Base-by-base conservation (phyloP, 2,113 vertebrate species). In the Leptodactylus fuscus region DNA sequence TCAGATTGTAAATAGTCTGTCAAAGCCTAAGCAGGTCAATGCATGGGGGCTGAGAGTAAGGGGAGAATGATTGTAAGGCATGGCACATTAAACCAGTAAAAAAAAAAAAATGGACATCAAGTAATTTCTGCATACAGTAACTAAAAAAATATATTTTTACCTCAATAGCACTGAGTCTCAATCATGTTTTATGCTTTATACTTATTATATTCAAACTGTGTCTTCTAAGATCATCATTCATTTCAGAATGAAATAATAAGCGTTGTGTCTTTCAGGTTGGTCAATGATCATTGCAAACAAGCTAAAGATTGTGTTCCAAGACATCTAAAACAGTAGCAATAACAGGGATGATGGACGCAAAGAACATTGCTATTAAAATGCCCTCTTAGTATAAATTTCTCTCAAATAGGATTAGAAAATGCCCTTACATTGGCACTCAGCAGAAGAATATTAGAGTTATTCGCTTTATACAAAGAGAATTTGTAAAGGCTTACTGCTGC, bases 401-500 rank as follows among this genome's bases (percentile, higher is more conserved):
- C 41, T 62, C 36, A 62, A 49, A 83, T 62, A 62, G 82, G 71
- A 83, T 83, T 83, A 62, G 53, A 75, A 75, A 83, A 75, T 60
- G 29, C 53, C 71, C 70, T 24, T 41, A 36, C 55, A 41, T 83
- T 83, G 81, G 81, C 81, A 74, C 22, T 74, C 13, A 11, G 69
- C 46, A 73, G 58, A 69, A 78, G 44, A 85, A 78, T 85, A 53
- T 24, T 78, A 24, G 15, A 85, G 62, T 51, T 67, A 79, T 85
- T 80, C 15, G 3, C 53, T 79, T 62, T 62, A 48, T 83, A 75
- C 24, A 83, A 44, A 41, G 60, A 36, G 75, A 55, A 79, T 70
- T 67, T 85, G 62, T 70, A 78, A 85, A 79, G 83, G 83, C 46
- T 80, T 79, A 78, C 58, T 49, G 62, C 34, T 51, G 62, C 71